Base-by-base conservation (phyloP, 2,113 vertebrate genomes). In the Cairina moschata region DNA sequence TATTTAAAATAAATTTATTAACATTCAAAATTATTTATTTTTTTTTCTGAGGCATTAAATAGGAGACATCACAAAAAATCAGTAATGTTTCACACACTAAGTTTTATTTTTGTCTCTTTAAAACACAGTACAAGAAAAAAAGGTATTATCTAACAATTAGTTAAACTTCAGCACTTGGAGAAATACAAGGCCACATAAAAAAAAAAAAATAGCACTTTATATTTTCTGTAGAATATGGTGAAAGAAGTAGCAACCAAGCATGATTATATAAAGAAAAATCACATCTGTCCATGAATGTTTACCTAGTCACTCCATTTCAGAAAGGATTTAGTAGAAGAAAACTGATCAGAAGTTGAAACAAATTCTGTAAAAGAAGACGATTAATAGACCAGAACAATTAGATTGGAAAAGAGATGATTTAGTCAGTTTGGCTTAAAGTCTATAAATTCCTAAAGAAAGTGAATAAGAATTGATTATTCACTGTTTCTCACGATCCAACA, bases 381-480 rank as follows among this genome's bases (percentile, higher is more conserved):
- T 86, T 92, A 93, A 82, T 65, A 56, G 42, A 88, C 42, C 15
- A 79, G 86, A 93, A 93, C 65, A 84, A 84, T 65, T 58, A 87
- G 86, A 72, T 65, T 79, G 69, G 74, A 89, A 95, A 95, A 95
- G 11, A 81, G 77, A 82, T 85, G 5, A 92, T 95, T 91, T 89
- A 95, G 58, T 42, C 72, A 76, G 38, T 79, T 91, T 82, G 54
- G 44, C 63, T 32, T 73, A 84, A 96, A 92, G 83, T 89, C 73
- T 76, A 73, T 87, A 86, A 78, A 93, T 82, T 89, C 62, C 74
- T 73, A 44, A 82, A 86, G 25, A 83, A 97, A 93, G 74, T 50
- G 62, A 91, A 91, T 48, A 84, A 63, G 34, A 76, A 96, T 96
- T 95, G 96, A 96, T 96, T 95, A 68, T 92, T 92, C 84, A 73